Base-by-base conservation (phyloP, 2,797 vertebrate genomes). In the Chromis chromis region DNA sequence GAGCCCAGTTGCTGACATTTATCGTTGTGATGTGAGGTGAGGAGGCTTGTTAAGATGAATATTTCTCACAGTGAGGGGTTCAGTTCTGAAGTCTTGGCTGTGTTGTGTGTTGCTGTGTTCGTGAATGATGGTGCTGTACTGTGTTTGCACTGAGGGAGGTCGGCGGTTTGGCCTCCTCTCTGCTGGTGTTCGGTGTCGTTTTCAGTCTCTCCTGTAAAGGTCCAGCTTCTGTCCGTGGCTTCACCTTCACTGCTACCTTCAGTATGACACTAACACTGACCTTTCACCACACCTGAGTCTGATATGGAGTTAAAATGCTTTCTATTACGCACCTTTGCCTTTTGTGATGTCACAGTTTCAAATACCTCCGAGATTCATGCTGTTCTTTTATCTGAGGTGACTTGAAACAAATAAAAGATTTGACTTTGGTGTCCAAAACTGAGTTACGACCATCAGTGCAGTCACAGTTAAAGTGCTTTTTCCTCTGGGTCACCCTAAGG, bases 91-190 rank as follows among this genome's bases (percentile, higher is more conserved):
- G 66, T 70, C 50, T 1, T 28, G 58, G 74, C 72, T 77, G 83
- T 11, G 49, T 52, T 17, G 78, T 86, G 78, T 73, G 1, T 68
- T 22, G 46, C 57, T 74, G 77, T 86, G 6, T 64, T 77, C 70
- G 91, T 91, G 77, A 70, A 59, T 36, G 70, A 58, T 70, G 19
- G 78, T 85, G 59, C 33, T 10, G 85, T 92, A 2, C 39, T 83
- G 83, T 91, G 81, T 87, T 85, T 84, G 81, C 76, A 81, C 75
- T 27, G 53, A 65, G 12, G 78, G 71, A 79, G 62, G 48, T 13
- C 1, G 14, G 31, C 19, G 25, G 22, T 39, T 31, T 31, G 22
- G 48, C 13, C 83, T 86, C 79, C 84, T 59, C 49, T 75, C 28
- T 40, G 63, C 48, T 85, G 6, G 65, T 86, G 16, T 42, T 42